Conservation (phyloP, 1,140 invertebrate species). For the Lycorma delicatula region DNA sequence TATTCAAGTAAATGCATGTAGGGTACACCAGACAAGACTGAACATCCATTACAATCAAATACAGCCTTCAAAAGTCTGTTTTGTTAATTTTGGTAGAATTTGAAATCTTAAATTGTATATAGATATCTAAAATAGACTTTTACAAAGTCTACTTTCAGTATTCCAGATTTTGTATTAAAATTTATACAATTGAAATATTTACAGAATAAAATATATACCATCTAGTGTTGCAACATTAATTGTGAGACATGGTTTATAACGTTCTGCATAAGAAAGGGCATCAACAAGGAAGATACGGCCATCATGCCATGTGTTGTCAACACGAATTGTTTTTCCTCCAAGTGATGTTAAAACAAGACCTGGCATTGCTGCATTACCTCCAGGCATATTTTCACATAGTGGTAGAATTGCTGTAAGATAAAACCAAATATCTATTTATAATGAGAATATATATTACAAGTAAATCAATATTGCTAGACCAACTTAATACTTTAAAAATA, state of each 20-base stretch:
- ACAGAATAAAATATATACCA: background rate
- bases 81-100: background rate
- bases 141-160: background rate
- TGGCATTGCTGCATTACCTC: constrained; percentile 71
- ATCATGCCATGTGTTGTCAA: constrained; percentile 86
- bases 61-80: background rate
- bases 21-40: background rate
- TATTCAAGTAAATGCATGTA: too few relatives aligned
- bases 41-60: background rate
- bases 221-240: constrained; percentile 61
- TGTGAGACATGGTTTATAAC: constrained; percentile 53
- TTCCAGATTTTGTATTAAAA: background rate
- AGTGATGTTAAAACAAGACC: constrained; percentile 73
- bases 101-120: background rate
- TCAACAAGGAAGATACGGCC: constrained; percentile 80
- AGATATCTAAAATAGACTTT: background rate
- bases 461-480: too few relatives aligned
- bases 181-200: background rate
- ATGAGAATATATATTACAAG: too few relatives aligned
- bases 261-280: constrained; percentile 69
- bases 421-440: too few relatives aligned
- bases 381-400: constrained; percentile 80
- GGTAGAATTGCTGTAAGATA: constrained; percentile 61
- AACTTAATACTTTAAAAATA: too few relatives aligned
- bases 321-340: constrained; percentile 75